Evolutionary conservation across 2,888 invertebrate genomes (phyloP).

Genomic region (Willowsia nigromaculata): DNA sequence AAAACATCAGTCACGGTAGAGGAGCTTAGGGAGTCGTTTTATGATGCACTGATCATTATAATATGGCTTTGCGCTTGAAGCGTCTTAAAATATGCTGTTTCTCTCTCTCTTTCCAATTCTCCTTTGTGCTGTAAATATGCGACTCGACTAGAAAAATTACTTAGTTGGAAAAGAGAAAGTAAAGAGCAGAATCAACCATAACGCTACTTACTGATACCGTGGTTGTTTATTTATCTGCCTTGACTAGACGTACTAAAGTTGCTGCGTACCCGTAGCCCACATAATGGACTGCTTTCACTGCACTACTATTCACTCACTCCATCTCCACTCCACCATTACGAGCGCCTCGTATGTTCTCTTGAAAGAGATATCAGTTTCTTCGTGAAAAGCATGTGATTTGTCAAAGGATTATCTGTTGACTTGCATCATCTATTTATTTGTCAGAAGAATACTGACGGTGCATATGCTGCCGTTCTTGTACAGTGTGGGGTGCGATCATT

Average conservation of each 20-base stretch:
- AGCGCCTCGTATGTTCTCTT: not conserved
- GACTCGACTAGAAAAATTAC: not conserved
- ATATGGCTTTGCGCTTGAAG: constrained; percentile 10
- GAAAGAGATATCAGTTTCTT: constrained; percentile 15
- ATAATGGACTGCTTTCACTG: constrained; percentile 26
- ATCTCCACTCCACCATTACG: not conserved
- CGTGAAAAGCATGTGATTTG: constrained; percentile 69
- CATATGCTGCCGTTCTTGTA: not conserved
- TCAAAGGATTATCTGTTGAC: constrained; percentile 72
- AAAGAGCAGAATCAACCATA: not conserved
- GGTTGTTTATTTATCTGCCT: constrained; percentile 29
- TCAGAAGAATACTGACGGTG: constrained; percentile 23
- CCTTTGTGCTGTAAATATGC: constrained; percentile 38
- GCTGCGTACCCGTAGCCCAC: not conserved
- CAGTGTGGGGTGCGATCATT: not conserved
- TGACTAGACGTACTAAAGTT: not conserved
- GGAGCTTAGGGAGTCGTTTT: constrained; percentile 60
- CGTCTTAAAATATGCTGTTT: constrained; percentile 1
- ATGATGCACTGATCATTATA: constrained; percentile 53
- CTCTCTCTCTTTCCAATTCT: not conserved
- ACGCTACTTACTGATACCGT: not conserved
- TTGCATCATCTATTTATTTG: constrained; percentile 70
- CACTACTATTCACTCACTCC: constrained; percentile 14
- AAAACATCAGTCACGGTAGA: constrained; percentile 59
- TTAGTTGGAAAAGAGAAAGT: not conserved